Base-by-base conservation (phyloP, 2,113 vertebrate genomes). In the Corvus moneduloides region DNA sequence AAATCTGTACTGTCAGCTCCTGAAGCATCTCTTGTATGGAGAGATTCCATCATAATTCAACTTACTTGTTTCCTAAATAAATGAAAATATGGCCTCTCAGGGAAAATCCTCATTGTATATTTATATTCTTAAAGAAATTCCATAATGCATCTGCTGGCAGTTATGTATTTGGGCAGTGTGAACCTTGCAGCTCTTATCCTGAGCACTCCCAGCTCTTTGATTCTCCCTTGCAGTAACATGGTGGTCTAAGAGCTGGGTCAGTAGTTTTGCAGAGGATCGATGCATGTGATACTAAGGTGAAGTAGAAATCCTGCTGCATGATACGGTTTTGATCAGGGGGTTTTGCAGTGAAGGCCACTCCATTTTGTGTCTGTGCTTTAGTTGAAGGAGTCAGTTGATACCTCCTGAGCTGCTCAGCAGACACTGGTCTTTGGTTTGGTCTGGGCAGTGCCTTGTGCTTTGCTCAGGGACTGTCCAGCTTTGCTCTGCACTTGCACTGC, bases 11-110 rank as follows among this genome's bases (percentile, higher is more conserved):
- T 55, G 49, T 69, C 14, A 9, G 2, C 33, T 87, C 49, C 74
- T 83, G 82, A 78, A 77, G 21, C 24, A 62, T 59, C 59, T 32
- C 0, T 51, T 80, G 37, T 55, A 10, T 48, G 43, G 75, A 83
- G 41, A 64, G 15, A 76, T 83, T 76, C 33, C 63, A 83, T 74
- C 52, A 49, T 66, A 52, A 63, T 55, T 82, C 55, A 63, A 33
- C 11, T 49, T 52, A 10, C 26, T 74, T 90, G 43, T 88, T 96
- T 88, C 52, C 48, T 90, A 66, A 90, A 79, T 80, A 86, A 96
- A 95, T 52, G 52, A 88, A 93, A 77, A 63, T 19, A 16, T 9
- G 39, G 30, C 19, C 64, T 80, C 39, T 69, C 0, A 10, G 35
- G 68, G 75, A 37, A 83, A 80, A 93, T 84, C 19, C 11, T 87